Evolutionary conservation across 2,888 invertebrate species (phyloP).

Genomic region (Athalia cordata): DNA sequence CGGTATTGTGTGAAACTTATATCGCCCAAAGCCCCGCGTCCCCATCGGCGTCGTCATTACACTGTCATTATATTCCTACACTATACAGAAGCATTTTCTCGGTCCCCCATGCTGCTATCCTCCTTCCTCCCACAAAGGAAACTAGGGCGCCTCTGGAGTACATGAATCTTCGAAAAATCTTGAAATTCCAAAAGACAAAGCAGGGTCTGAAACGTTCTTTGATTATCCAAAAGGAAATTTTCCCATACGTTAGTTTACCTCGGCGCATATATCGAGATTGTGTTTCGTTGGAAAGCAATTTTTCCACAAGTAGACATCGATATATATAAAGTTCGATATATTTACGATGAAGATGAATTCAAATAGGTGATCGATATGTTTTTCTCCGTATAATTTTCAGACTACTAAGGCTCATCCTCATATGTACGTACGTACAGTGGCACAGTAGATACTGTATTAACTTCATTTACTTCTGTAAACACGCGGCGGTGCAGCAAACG

Average conservation of each 20-base stretch:
- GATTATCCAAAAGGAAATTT: conserved; percentile 15
- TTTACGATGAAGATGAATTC: no score
- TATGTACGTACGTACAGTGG: no score
- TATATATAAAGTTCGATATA: no score
- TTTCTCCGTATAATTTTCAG: no score
- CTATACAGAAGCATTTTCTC: conserved; percentile 24
- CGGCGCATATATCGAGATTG: not conserved
- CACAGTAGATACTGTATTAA: no score
- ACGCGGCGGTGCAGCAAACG: not conserved
- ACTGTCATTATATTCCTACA: conserved; percentile 43
- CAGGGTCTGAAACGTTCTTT: conserved; percentile 11
- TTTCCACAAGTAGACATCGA: not conserved
- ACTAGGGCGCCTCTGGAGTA: conserved; percentile 34
- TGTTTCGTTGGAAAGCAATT: not conserved
- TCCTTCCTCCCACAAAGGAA: conserved; percentile 21
- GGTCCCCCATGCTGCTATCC: not conserved
- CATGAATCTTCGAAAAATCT: conserved; percentile 19
- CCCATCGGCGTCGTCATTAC: conserved; percentile 42
- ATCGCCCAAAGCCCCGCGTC: conserved; percentile 51
- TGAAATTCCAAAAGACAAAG: conserved; percentile 38
- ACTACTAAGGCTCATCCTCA: no score
- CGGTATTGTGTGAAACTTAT: conserved; percentile 58
- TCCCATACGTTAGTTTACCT: not conserved
- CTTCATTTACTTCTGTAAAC: no score
- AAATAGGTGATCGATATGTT: no score